phyloP scores from a whole-genome alignment of 2,888 invertebrate species.

The Drosophila leonis region DNA sequence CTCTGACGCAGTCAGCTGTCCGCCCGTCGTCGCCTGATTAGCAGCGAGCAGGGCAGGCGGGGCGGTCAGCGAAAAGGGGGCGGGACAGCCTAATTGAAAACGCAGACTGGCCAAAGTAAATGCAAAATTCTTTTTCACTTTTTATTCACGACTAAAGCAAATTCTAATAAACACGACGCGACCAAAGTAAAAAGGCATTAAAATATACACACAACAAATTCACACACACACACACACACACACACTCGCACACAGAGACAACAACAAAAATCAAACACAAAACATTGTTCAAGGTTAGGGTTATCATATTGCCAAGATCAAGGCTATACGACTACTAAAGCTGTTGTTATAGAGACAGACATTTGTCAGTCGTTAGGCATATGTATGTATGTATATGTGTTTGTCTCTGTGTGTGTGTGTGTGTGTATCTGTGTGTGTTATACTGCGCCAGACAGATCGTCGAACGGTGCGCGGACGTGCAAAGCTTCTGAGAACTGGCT shows the following conservation, averaged over 20 bases:
- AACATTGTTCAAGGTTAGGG: constrained; percentile 81
- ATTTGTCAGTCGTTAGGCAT: constrained; percentile 58
- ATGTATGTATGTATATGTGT: neutral
- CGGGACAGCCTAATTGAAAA: constrained; percentile 62
- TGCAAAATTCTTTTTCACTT: constrained; percentile 33
- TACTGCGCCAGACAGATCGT: constrained; percentile 70
- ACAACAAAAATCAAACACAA: constrained; percentile 69
- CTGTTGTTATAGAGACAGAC: constrained; percentile 60
- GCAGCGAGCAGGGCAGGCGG: neutral
- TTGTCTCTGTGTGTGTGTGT: constrained; percentile 8
- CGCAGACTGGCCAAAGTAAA: constrained; percentile 63
- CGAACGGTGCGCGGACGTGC: constrained; percentile 64
- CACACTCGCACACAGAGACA: constrained; percentile 18
- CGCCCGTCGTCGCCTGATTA: constrained; percentile 28
- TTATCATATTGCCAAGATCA: constrained; percentile 84
- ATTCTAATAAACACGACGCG: constrained; percentile 60
- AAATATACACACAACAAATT: constrained; percentile 58
- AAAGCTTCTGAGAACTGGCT: constrained; percentile 55
- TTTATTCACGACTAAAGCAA: constrained; percentile 40
- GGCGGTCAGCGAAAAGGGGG: neutral
- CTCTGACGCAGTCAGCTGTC: constrained; percentile 29
- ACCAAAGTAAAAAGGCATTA: constrained; percentile 62
- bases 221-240: constrained; percentile 24
- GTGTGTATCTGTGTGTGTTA: constrained; percentile 25
- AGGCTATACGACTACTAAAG: constrained; percentile 65